Evolutionary conservation across 1,140 invertebrate species (phyloP).

Genomic region (Halictus rubicundus): DNA sequence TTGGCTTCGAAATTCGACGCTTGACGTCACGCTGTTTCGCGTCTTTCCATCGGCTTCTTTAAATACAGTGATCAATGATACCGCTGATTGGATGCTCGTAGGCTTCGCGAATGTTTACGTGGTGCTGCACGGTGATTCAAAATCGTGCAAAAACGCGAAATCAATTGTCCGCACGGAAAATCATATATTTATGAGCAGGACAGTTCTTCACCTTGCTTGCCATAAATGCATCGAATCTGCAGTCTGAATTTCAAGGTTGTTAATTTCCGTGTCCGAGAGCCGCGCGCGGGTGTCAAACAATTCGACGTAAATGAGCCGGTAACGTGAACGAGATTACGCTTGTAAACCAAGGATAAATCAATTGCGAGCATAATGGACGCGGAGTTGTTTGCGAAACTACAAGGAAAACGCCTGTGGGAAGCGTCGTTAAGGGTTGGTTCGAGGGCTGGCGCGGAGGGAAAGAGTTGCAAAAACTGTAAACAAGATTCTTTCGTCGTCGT

Average conservation of each 20-base stretch:
- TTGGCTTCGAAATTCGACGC: conserved; percentile 63
- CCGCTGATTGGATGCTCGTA: conserved; percentile 48
- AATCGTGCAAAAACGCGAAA: too few species aligned
- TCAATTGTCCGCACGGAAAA: too few species aligned
- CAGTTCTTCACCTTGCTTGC: too few species aligned
- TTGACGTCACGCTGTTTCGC: conserved; percentile 54
- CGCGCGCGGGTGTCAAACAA: too few species aligned
- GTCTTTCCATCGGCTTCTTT: conserved; percentile 45
- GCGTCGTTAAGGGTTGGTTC: neutral
- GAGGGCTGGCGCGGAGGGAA: neutral
- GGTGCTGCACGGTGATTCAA: too few species aligned
- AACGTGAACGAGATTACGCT: conserved; percentile 11
- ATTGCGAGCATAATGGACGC: conserved; percentile 27
- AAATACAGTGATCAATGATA: conserved; percentile 66
- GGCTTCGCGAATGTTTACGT: conserved; percentile 16
- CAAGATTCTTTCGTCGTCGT: conserved; percentile 51
- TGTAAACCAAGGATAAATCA: conserved; percentile 32
- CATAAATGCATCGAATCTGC: too few species aligned
- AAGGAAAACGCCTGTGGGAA: conserved; percentile 15
- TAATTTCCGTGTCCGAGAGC: too few species aligned
- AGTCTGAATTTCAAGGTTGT: too few species aligned
- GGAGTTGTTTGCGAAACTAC: conserved; percentile 34
- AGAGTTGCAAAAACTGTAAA: conserved; percentile 56
- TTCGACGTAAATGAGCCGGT: too few species aligned
- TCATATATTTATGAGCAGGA: too few species aligned